Evolutionary conservation across 2,888 invertebrate genomes (phyloP).

Genomic region (Ectemnius cavifrons): DNA sequence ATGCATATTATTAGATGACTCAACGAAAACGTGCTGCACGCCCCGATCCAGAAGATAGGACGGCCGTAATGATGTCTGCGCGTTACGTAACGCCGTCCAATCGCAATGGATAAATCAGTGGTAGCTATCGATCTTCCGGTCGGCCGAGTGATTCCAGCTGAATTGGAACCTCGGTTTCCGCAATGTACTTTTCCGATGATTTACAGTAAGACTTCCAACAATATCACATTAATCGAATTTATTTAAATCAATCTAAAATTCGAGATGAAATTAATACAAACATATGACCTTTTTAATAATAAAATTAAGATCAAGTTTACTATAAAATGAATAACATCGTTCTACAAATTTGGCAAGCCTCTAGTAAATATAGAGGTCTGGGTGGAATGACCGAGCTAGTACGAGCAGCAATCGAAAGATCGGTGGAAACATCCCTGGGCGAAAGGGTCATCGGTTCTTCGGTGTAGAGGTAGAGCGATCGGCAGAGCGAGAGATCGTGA

Average conservation of each 20-base stretch:
- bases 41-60: conserved; percentile 5
- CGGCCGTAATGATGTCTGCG: conserved; percentile 15
- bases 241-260: no score
- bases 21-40: conserved; percentile 12
- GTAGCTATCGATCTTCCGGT: conserved; percentile 28
- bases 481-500: conserved; percentile 15
- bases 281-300: no score
- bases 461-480: no score
- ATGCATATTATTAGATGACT: conserved; percentile 22
- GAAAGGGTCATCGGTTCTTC: conserved; percentile 1
- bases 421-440: not conserved
- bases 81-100: conserved; percentile 7
- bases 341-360: no score
- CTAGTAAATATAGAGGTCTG: not conserved
- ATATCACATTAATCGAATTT: no score
- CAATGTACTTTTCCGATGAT: not conserved
- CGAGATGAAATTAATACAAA: no score
- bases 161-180: conserved; percentile 15
- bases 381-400: not conserved
- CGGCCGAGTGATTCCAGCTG: conserved; percentile 13
- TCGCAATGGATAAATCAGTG: conserved; percentile 15
- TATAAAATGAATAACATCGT: not conserved
- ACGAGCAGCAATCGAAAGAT: not conserved
- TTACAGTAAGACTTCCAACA: not conserved
- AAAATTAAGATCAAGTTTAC: no score